A percentile compares a stretch with the other conserved stretches of the same genome.
Conservation (phyloP, 2,797 vertebrate genomes). For the Lepilemur ruficaudatus region DNA sequence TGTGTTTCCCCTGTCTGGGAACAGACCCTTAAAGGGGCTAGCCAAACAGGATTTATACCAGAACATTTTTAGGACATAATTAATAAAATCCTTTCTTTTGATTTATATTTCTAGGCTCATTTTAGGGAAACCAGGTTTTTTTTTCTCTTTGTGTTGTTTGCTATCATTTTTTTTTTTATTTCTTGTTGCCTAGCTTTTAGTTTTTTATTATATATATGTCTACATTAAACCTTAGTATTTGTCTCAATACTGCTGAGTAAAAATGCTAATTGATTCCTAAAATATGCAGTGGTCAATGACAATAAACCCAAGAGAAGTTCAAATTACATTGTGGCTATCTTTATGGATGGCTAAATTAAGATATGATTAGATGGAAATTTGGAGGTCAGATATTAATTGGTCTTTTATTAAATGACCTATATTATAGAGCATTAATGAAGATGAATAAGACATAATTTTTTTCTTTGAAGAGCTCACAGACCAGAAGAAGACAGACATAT, state of each 20-base stretch:
- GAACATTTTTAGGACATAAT: neutral
- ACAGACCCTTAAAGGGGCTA: neutral
- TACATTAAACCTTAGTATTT: slow-evolving; percentile 36
- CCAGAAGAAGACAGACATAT: neutral
- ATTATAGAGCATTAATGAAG: neutral
- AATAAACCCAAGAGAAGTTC: neutral
- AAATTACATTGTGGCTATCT: neutral
- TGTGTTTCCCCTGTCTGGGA: neutral
- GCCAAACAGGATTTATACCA: neutral
- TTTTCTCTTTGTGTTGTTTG: neutral
- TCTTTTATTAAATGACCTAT: slow-evolving; percentile 17
- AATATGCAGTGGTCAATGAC: neutral
- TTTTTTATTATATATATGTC: neutral
- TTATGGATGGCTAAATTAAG: neutral
- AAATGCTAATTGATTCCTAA: slow-evolving; percentile 23
- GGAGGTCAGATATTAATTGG: slow-evolving; percentile 26
- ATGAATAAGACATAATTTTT: slow-evolving; percentile 29
- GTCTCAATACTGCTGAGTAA: neutral
- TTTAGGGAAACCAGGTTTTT: neutral
- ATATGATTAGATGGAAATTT: neutral
- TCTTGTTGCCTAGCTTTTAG: neutral
- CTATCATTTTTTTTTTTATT: neutral
- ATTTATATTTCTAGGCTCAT: neutral
- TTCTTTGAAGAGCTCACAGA: neutral
- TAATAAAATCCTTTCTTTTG: neutral